Conservation (phyloP, 1,140 invertebrate genomes). For the Camponotus pennsylvanicus region DNA sequence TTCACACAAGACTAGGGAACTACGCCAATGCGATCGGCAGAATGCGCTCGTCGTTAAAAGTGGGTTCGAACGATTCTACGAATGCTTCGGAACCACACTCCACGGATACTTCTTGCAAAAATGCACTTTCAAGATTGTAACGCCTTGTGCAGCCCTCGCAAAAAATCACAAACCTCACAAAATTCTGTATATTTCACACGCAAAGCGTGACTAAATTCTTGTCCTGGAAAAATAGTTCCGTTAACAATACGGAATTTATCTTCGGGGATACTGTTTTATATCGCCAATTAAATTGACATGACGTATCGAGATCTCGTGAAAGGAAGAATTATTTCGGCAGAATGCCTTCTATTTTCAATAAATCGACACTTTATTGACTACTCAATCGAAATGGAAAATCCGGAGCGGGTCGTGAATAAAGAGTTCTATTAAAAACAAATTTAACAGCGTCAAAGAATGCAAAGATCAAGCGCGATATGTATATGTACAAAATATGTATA, state of each 20-base stretch:
- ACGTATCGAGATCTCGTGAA: constrained; percentile 10
- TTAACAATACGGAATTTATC: not conserved
- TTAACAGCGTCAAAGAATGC: not conserved
- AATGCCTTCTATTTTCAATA: constrained; percentile 13
- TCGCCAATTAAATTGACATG: constrained; percentile 26
- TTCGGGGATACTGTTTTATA: not conserved
- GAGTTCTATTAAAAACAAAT: not conserved
- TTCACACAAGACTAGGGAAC: not conserved
- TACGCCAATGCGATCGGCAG: constrained; percentile 58
- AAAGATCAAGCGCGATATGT: not conserved
- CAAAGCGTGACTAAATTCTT: not conserved
- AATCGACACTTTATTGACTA: constrained; percentile 46
- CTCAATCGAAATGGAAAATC: constrained; percentile 38
- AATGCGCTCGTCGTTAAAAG: constrained; percentile 59
- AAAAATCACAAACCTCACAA: constrained; percentile 1
- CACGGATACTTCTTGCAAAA: constrained; percentile 28
- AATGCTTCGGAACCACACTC: constrained; percentile 50
- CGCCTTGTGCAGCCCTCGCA: not conserved
- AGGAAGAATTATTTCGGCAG: constrained; percentile 7
- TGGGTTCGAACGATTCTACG: constrained; percentile 62
- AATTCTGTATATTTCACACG: not conserved
- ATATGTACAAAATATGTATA: too few relatives aligned
- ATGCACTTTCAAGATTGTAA: constrained; percentile 38
- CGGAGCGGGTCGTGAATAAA: constrained; percentile 17
- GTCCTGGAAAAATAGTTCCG: not conserved